These are phyloP conservation scores for Lissonota sp. DNA, from an alignment of 2,888 invertebrate species.

Conservation along the genomic window DNA sequence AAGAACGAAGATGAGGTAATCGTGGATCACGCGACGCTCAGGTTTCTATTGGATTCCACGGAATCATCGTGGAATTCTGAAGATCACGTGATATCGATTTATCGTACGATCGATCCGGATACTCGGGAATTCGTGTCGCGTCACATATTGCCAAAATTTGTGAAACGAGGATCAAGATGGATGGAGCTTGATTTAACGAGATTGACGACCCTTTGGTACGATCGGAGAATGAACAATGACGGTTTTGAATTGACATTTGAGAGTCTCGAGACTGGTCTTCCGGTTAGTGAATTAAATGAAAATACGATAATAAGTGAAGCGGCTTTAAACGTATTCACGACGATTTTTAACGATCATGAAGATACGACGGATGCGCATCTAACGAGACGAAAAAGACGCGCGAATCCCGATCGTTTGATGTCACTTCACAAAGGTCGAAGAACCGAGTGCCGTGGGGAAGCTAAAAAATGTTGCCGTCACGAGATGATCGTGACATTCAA, in stretches of 20 bases:
- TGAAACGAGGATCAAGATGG: constrained; percentile 85
- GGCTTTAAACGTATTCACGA: constrained; percentile 78
- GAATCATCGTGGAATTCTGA: constrained; percentile 41
- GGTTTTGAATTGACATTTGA: constrained; percentile 86
- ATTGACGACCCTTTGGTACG: constrained; percentile 84
- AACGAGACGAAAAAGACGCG: constrained; percentile 66
- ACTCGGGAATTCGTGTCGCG: constrained; percentile 81
- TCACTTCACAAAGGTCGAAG: constrained; percentile 82
- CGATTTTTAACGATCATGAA: constrained; percentile 50
- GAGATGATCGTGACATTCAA: constrained; percentile 88
- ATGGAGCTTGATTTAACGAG: constrained; percentile 86
- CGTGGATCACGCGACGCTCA: constrained; percentile 84
- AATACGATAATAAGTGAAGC: constrained; percentile 74
- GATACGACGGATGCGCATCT: constrained; percentile 60
- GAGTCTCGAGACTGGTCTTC: constrained; percentile 51
- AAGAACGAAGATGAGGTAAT: constrained; percentile 55
- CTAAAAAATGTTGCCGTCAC: constrained; percentile 88
- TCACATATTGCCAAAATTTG: constrained; percentile 78
- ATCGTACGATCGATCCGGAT: constrained; percentile 64
- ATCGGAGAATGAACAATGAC: constrained; percentile 83
- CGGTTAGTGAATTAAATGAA: constrained; percentile 55
- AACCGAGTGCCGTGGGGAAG: constrained; percentile 85
- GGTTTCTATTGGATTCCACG: constrained; percentile 80
- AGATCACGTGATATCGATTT: constrained; percentile 70
- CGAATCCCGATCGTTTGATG: constrained; percentile 76